Conservation (phyloP, 2,797 vertebrate genomes). For the Pantherophis vulpinus region DNA sequence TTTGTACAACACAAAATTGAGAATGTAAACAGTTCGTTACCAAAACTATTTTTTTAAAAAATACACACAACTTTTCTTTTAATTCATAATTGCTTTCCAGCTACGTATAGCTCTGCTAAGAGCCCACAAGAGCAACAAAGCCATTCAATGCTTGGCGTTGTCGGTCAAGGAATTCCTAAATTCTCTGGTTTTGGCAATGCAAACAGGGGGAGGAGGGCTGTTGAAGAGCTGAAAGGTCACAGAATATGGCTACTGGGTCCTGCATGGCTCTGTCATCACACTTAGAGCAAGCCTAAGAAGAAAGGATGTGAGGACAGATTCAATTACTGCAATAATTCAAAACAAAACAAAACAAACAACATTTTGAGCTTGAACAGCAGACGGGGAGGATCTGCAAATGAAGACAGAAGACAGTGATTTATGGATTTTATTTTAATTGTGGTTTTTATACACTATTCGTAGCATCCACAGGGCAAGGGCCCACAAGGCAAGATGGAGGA, state of each 20-base stretch:
- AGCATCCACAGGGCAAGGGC: background rate
- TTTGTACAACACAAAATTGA: background rate
- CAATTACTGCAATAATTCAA: conserved; percentile 4
- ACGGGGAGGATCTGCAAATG: background rate
- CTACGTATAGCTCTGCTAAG: background rate
- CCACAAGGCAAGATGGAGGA: background rate
- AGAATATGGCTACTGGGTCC: background rate
- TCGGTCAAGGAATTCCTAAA: background rate
- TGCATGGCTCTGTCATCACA: background rate
- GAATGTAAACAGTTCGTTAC: background rate
- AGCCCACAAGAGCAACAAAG: background rate
- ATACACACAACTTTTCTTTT: background rate
- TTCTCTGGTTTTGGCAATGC: background rate
- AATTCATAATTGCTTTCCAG: background rate
- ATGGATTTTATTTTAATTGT: background rate
- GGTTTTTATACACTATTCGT: background rate
- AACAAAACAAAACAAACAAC: background rate
- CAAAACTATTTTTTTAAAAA: background rate
- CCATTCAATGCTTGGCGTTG: background rate
- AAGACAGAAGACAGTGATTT: background rate
- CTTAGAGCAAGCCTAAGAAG: background rate
- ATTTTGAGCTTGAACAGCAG: conserved; percentile 1
- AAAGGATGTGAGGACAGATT: background rate
- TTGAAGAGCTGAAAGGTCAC: background rate
- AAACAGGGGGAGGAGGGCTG: background rate